Conservation (phyloP, 2,113 vertebrate genomes). For the Mugil cephalus region DNA sequence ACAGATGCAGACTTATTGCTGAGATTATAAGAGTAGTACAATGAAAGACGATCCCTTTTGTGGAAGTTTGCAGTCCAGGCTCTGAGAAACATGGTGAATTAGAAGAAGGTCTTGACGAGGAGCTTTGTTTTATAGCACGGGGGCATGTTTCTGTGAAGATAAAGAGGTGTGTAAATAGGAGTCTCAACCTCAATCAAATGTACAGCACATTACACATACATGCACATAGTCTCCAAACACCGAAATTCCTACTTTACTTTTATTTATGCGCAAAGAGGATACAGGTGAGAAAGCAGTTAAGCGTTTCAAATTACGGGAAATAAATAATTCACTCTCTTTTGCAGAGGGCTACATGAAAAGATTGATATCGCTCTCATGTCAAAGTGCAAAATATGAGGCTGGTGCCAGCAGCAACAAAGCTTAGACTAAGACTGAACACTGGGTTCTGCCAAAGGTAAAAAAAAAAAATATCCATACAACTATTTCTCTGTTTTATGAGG, state of each 20-base stretch:
- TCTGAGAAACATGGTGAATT: constrained; percentile 10
- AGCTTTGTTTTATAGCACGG: constrained; percentile 17
- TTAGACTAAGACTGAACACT: neutral
- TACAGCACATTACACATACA: too few species aligned
- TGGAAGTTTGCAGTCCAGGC: constrained; percentile 22
- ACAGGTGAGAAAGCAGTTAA: neutral
- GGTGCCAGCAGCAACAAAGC: constrained; percentile 1
- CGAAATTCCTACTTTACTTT: neutral
- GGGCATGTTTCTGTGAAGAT: constrained; percentile 54
- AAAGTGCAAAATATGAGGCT: constrained; percentile 12
- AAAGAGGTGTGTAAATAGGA: constrained; percentile 11
- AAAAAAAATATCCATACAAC: neutral
- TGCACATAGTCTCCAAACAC: too few species aligned
- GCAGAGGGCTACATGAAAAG: neutral
- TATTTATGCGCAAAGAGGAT: neutral
- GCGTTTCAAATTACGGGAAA: neutral
- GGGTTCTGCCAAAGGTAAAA: neutral
- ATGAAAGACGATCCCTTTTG: constrained; percentile 21
- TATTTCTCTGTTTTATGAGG: neutral
- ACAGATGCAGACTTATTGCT: constrained; percentile 1
- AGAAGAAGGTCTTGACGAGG: constrained; percentile 18
- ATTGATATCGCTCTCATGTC: neutral
- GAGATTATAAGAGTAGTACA: neutral
- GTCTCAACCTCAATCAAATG: neutral
- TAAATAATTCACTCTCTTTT: neutral